Base-by-base conservation (phyloP, 2,113 vertebrate genomes). In the Apus apus region DNA sequence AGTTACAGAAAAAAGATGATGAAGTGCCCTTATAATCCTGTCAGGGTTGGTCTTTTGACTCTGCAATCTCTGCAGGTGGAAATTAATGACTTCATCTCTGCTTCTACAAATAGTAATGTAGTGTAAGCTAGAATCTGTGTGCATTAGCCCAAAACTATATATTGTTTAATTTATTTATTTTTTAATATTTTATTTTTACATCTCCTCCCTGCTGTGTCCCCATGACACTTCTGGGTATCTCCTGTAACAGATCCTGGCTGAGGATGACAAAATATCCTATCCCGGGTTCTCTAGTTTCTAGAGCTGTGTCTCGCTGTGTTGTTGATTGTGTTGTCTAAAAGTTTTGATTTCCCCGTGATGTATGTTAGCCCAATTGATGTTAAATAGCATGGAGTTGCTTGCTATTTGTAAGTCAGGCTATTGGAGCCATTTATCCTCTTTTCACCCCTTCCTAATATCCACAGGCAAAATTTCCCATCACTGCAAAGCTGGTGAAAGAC, bases 361-460 rank as follows among this genome's bases (percentile, higher is more conserved):
- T 75, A 84, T 96, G 87, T 70, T 89, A 84, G 75, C 30, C 80
- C 92, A 87, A 85, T 79, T 89, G 96, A 85, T 96, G 92, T 89
- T 96, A 95, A 96, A 94, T 92, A 88, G 86, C 90, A 56, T 54
- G 67, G 80, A 81, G 76, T 27, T 58, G 73, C 80, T 93, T 93
- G 88, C 79, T 96, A 90, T 95, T 92, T 95, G 90, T 96, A 91
- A 91, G 85, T 90, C 79, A 72, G 93, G 82, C 87, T 96, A 94
- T 95, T 96, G 94, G 87, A 95, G 65, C 82, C 95, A 97, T 97
- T 97, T 95, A 94, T 97, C 93, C 95, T 95, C 9, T 68, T 95
- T 97, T 95, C 85, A 97, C 53, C 75, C 78, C 40, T 92, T 95
- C 85, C 91, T 84, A 68, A 88, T 91, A 81, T 75, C 95, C 94